Evolutionary conservation across 2,113 vertebrate genomes (phyloP), one percentile per base, ranked within the genome.

Genomic region (Lophochroa leadbeateri): DNA sequence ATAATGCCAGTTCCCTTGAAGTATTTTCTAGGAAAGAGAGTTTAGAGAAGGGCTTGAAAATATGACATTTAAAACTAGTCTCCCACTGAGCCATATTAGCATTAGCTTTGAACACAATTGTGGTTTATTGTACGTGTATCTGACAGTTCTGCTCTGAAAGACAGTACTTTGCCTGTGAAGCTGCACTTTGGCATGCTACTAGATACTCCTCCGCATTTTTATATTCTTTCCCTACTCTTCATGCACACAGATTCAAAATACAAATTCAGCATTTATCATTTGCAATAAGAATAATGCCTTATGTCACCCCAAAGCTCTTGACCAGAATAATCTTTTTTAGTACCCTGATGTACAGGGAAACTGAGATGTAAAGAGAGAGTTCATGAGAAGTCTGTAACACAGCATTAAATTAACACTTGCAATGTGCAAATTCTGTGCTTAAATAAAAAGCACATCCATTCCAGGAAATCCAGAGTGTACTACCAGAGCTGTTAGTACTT

Each of bases 71-170:
- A 72, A 89, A 95, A 92, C 96, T 58, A 82, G 83, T 92, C 72
- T 94, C 96, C 92, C 88, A 89, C 88, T 92, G 96, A 96, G 94
- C 90, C 88, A 72, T 87, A 97, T 97, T 96, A 95, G 80, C 94
- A 95, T 96, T 79, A 86, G 57, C 88, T 97, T 97, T 96, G 92
- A 97, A 91, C 88, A 69, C 90, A 87, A 33, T 89, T 95, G 94
- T 94, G 91, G 88, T 93, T 96, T 96, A 72, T 92, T 93, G 9
- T 87, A 86, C 4, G 3, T 72, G 72, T 60, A 85, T 25, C 92
- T 97, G 95, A 84, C 90, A 92, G 77, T 3, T 95, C 79, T n/a
- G 68, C 67, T 79, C 65, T 95, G 69, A 84, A 55, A 88, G 90
- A 71, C 60, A 86, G 88, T 47, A 79, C 80, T 84, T 68, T 57